phyloP scores from a whole-genome alignment of 2,888 invertebrate genomes.

The Eubasilissa splendida region DNA sequence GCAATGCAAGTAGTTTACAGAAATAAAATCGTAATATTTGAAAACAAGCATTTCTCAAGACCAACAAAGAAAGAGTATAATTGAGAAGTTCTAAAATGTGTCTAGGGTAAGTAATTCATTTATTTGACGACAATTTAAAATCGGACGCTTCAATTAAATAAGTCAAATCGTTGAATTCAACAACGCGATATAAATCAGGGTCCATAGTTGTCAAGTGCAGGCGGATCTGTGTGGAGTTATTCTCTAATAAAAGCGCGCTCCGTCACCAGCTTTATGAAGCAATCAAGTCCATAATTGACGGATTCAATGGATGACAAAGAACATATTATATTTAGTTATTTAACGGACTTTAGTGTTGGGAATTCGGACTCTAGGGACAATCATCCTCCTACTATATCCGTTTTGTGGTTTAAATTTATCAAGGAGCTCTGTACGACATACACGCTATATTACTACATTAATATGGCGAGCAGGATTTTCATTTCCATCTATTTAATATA shows the following conservation, averaged over 20 bases:
- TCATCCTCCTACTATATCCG: constrained; percentile 28
- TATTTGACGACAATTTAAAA: not conserved
- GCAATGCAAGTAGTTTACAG: no score
- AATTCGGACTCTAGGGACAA: not conserved
- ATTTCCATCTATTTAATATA: no score
- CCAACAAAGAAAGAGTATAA: not conserved
- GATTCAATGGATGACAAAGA: constrained; percentile 37
- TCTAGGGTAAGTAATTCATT: not conserved
- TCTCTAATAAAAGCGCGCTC: constrained; percentile 37
- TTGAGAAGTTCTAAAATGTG: not conserved
- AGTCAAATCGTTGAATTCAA: not conserved
- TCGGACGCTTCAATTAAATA: constrained; percentile 32
- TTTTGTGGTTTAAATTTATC: constrained; percentile 12
- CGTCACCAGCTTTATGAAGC: constrained; percentile 38
- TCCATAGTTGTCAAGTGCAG: constrained; percentile 13
- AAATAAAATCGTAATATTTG: no score
- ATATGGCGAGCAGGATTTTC: no score
- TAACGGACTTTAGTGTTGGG: not conserved
- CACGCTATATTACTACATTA: no score
- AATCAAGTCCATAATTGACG: constrained; percentile 41
- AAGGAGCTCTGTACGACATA: no score
- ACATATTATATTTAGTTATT: constrained; percentile 12
- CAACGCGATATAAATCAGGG: constrained; percentile 33
- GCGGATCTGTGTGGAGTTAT: constrained; percentile 15
- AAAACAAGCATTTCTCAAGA: no score